Base-by-base conservation (phyloP, 2,888 invertebrate species). In the Agrochola lychnidis region DNA sequence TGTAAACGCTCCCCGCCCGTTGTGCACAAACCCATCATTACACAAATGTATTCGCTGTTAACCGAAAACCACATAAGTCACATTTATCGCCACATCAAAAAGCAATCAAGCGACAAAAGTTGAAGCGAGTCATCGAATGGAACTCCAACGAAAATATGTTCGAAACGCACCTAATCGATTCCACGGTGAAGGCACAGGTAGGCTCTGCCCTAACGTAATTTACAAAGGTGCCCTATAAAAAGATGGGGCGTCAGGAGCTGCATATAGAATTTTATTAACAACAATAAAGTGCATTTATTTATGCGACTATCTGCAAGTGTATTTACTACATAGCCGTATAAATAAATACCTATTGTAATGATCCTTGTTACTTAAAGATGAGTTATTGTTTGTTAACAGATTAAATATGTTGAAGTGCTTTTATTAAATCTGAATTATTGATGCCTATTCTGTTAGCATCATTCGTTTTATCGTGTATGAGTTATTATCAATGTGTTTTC, bases 11-110 rank as follows among this genome's bases (percentile, higher is more conserved):
- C 82, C 86, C 94, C 94, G 93, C 94, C 94, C 93, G 91, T 93
- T 92, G 89, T 92, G 94, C 94, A 93, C 93, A 93, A 91, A 94
- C 92, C 94, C 91, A 88, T 95, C 94, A 95, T 95, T 95, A 95
- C 90, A 91, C 90, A 93, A 94, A 94, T 90, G 95, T 89, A 88
- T 92, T 91, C 90, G 90, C 91, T 93, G 94, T 92, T 94, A 93
- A 90, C 90, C 89, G 89, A 89, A 93, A 94, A 95, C 96, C 96
- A 93, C 96, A 95, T 96, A 96, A 96, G 96, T 96, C 96, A 96
- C 96, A 95, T 95, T 95, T 95, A 94, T 94, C 95, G 95, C 95
- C 91, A 92, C 96, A 96, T 96, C 96, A 96, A 96, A 96, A 96
- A 95, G 95, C 93, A 95, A 96, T 96, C 96, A 96, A 93, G 94